phyloP scores from a whole-genome alignment of 2,888 invertebrate genomes.

The Priocnemis perturbator region DNA sequence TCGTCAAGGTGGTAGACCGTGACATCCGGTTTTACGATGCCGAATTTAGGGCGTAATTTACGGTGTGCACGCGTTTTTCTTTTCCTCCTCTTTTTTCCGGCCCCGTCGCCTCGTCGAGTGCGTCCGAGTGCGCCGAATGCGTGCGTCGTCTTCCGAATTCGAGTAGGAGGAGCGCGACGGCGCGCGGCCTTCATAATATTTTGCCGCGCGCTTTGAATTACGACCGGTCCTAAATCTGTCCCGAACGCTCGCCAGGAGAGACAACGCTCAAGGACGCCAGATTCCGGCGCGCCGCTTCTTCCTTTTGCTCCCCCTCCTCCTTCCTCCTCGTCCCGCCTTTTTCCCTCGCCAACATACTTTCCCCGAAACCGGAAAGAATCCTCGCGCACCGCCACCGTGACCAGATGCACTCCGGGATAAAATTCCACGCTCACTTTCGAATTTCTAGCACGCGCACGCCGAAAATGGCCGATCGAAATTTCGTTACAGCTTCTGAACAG shows the following conservation, averaged over 20 bases:
- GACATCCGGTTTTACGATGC: slow-evolving; percentile 66
- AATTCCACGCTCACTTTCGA: slow-evolving; percentile 34
- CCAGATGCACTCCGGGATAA: slow-evolving; percentile 31
- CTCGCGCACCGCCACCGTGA: slow-evolving; percentile 15
- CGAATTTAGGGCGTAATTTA: slow-evolving; percentile 67
- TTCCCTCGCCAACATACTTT: slow-evolving; percentile 31
- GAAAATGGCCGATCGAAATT: no score
- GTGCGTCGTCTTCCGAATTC: background rate
- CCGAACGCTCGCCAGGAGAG: background rate
- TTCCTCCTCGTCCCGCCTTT: background rate
- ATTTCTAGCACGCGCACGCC: slow-evolving; percentile 9
- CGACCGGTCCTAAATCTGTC: slow-evolving; percentile 20
- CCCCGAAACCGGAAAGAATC: slow-evolving; percentile 28
- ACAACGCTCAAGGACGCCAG: slow-evolving; percentile 30
- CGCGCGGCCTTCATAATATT: slow-evolving; percentile 42
- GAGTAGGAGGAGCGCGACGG: background rate
- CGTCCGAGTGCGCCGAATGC: background rate
- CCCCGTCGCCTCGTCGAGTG: no score
- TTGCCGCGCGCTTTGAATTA: slow-evolving; percentile 11
- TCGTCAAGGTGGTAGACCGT: slow-evolving; percentile 62
- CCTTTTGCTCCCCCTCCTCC: background rate
- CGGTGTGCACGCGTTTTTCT: slow-evolving; percentile 50
- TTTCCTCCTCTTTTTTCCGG: background rate
- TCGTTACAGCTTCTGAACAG: no score
- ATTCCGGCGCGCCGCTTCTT: background rate